Base-by-base conservation (phyloP, 2,113 vertebrate genomes). In the Hemiscyllium ocellatum region DNA sequence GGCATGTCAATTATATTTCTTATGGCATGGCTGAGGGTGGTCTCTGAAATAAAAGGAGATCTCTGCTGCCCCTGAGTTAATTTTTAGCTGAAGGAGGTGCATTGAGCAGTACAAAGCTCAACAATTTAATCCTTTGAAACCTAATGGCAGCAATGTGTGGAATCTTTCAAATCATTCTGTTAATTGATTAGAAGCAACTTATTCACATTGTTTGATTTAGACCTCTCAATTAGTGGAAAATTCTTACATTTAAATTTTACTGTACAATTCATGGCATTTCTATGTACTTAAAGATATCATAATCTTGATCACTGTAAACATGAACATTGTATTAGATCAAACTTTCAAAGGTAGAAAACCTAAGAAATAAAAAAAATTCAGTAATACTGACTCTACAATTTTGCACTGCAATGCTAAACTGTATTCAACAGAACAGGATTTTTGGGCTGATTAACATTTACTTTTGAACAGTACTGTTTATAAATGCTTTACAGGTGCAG, bases 71-170 rank as follows among this genome's bases (percentile, higher is more conserved):
- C 86, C 61, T 61, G n/a, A 90, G 61, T 90, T 90, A 52, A 90
- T 90, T 61, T 29, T 61, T 90, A 90, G 22, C 50, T 90, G 87
- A 56, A 90, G 22, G 87, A 29, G 87, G 50, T 4, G 26, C 87
- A 90, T 4, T 52, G 26, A 83, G 20, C 33, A 94, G 37, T 19
- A 50, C 37, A 70, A 61, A 68, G 7, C 42, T 69, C 93, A 70
- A 94, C 20, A 94, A 66, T 70, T 94, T 69, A 8, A 65, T 42
- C 61, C 66, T 94, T 94, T 94, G 93, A 94, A 94, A 94, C n/a
- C 2, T 70, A 70, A 94, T 94, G 68, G 93, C 37, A 42, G n/a
- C 68, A 94, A 69, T 69, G 70, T 94, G 68, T 47, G 42, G 65
- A 69, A 69, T 94, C n/a, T 94, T 94, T 47, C 19, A 42, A 61